Percentiles rank a stretch among this genome's conserved stretches.
Conservation (phyloP, 2,888 invertebrate genomes). For the Tetheella fluctuosa region DNA sequence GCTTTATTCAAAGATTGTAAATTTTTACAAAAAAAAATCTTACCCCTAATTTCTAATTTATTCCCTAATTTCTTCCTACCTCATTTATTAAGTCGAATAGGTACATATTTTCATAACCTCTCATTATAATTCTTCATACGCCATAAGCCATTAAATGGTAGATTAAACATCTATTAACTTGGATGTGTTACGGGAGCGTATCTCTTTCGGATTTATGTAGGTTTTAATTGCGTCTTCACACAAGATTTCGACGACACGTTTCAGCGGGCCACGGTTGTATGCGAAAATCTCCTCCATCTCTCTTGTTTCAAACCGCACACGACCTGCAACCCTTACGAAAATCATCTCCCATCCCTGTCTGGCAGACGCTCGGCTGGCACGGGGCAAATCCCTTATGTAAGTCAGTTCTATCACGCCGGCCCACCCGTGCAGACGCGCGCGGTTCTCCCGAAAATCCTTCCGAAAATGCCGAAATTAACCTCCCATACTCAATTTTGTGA, state of each 20-base stretch:
- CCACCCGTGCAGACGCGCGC: conserved; percentile 53
- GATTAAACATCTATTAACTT: conserved; percentile 65
- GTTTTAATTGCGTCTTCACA: conserved; percentile 81
- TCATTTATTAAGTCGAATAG: not conserved
- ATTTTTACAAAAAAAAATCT: too few relatives aligned
- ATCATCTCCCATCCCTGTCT: conserved; percentile 66
- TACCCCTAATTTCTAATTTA: too few relatives aligned
- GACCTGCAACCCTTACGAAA: conserved; percentile 68
- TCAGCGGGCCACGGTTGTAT: conserved; percentile 57
- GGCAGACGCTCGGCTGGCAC: conserved; percentile 65
- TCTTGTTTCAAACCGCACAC: conserved; percentile 56
- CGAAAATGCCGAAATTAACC: conserved; percentile 61
- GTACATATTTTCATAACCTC: not conserved
- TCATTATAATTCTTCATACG: conserved; percentile 14
- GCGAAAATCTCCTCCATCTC: conserved; percentile 70
- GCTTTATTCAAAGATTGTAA: too few relatives aligned
- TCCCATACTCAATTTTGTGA: conserved; percentile 34
- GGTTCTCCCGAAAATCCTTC: conserved; percentile 34
- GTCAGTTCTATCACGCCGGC: conserved; percentile 68
- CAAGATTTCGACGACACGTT: conserved; percentile 70
- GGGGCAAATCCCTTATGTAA: conserved; percentile 80
- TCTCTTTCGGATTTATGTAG: conserved; percentile 71
- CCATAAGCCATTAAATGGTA: conserved; percentile 49
- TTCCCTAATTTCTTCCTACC: too few relatives aligned
- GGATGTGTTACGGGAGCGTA: conserved; percentile 57